Evolutionary conservation across 2,888 invertebrate species (phyloP), one percentile per base, ranked within the genome.

Genomic region (Pimpla rufipes): DNA sequence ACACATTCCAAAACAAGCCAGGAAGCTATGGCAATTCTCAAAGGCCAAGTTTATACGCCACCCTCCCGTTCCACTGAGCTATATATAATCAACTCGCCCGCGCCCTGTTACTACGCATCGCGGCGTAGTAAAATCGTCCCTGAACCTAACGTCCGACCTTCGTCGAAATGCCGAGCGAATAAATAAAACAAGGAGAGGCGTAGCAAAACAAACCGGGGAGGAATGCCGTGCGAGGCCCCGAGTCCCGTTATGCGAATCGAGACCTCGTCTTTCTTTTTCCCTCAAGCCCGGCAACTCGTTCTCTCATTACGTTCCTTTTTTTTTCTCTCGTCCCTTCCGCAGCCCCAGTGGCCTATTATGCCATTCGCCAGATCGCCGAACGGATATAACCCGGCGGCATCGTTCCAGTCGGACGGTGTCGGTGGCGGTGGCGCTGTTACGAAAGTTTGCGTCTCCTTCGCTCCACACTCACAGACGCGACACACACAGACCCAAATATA

Each of bases 201-300:
- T 62, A 21, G 66, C 71, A 55, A 83, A 83, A 77, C 68, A 83
- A 80, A 68, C 62, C 70, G 21, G 42, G 45, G 29, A 29, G 21
- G 37, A 67, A 23, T 71, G 76, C 83, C 78, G 55, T 55, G 67
- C 57, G 74, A 47, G 57, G 37, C 29, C 7, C 4, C 4, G 50
- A 74, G 73, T 77, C 67, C 83, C 83, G 83, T 83, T 83, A 80
- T 55, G 83, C 80, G 80, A 80, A 83, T 79, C 67, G 59, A 18
- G 79, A 79, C n/a, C 55, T 76, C 57, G 52, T 52, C 13, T 68
- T 45, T 76, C 75, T 79, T 79, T 35, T 73, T 62, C 13, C 66
- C 45, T 67, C 66, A 52, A 45, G 37, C 45, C 37, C 59, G n/a
- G n/a, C n/a, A 10, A 64, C 73, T 71, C 76, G 29, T 70, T 76